Conservation (phyloP, 2,113 vertebrate species). For the Silurus meridionalis region DNA sequence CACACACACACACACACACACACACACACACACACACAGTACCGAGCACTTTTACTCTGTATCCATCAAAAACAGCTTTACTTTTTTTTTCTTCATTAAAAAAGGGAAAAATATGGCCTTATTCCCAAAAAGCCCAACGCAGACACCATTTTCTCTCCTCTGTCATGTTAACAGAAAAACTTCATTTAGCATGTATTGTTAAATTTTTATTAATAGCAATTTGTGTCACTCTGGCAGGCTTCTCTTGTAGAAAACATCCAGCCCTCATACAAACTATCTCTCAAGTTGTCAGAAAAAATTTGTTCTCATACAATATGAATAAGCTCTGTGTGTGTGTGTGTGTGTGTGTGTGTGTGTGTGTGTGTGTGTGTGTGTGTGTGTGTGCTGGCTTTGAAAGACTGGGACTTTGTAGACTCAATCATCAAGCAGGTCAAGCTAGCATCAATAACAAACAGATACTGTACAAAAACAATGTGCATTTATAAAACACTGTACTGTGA, state of each 20-base stretch:
- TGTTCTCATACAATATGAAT: conserved; percentile 93
- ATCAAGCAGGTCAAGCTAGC: conserved; percentile 76
- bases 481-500: too few relatives aligned
- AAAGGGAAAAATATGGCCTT: conserved; percentile 56
- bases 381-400: conserved; percentile 73
- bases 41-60: conserved; percentile 45
- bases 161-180: conserved; percentile 87
- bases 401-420: conserved; percentile 68
- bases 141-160: conserved; percentile 69
- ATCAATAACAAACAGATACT: conserved; percentile 79
- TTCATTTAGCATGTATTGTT: conserved; percentile 87
- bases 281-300: conserved; percentile 89
- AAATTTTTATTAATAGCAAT: conserved; percentile 90
- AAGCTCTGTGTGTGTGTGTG: conserved; percentile 54
- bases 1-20: conserved; percentile 49
- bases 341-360: conserved; percentile 8
- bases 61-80: conserved; percentile 43
- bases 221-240: conserved; percentile 81
- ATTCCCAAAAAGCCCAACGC: conserved; percentile 78
- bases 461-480: conserved; percentile 56
- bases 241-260: conserved; percentile 78
- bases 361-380: not conserved
- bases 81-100: conserved; percentile 51
- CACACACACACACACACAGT: conserved; percentile 46
- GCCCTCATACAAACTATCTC: conserved; percentile 87